Percentiles rank a stretch among this genome's conserved stretches.
Conservation (phyloP, 2,888 invertebrate species). For the Tryphoninae sp. region DNA sequence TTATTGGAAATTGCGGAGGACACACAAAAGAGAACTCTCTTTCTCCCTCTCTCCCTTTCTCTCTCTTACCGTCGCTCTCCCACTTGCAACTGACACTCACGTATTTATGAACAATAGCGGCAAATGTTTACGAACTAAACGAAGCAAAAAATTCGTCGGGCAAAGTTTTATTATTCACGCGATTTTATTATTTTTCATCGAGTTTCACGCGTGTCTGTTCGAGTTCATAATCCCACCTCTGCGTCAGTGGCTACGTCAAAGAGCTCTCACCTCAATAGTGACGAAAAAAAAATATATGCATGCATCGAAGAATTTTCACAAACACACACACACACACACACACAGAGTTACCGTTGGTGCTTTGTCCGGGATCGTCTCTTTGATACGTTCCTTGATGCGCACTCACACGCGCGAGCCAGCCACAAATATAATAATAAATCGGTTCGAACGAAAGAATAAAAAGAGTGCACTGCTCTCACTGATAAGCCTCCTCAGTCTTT, state of each 20-base stretch:
- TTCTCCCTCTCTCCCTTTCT: not conserved
- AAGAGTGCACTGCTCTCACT: not conserved
- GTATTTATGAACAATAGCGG: conserved; percentile 14
- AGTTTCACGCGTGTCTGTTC: not conserved
- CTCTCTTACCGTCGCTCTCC: not conserved
- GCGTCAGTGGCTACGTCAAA: conserved; percentile 11
- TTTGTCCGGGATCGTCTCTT: not conserved
- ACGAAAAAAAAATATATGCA: conserved; percentile 8
- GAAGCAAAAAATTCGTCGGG: not conserved
- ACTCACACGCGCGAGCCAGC: not conserved
- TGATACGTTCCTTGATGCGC: not conserved
- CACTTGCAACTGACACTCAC: not conserved
- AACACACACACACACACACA: not conserved
- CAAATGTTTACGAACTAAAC: not conserved
- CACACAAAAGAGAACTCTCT: not conserved
- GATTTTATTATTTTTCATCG: conserved; percentile 1
- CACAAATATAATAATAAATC: conserved; percentile 10
- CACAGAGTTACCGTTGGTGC: not conserved
- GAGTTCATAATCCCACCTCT: not conserved
- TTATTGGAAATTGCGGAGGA: conserved; percentile 1
- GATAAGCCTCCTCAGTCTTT: not conserved
- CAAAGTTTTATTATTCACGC: not conserved
- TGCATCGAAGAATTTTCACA: conserved; percentile 6
- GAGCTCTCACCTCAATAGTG: not conserved
- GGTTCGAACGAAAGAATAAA: not conserved